Base-by-base conservation (phyloP, 2,888 invertebrate species). In the Cataglyphis rosenhaueri region DNA sequence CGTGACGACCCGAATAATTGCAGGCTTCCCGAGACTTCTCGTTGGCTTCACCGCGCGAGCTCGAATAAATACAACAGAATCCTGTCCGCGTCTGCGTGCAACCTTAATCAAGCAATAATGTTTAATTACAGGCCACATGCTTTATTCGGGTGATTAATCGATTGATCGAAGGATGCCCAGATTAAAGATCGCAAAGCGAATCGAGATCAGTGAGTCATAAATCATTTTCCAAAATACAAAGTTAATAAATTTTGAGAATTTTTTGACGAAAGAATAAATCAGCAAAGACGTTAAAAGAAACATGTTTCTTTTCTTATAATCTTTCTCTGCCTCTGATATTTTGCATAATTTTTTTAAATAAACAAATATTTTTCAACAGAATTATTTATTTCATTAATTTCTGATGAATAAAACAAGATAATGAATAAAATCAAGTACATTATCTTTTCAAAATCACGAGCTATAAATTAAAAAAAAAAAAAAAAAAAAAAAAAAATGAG, bases 41-140 rank as follows among this genome's bases (percentile, higher is more conserved):
- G 32, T 35, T 44, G 61, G 55, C 74, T 71, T 76, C 52, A 8
- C 35, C 78, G 38, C 83, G 74, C 29, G 71, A 81, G 35, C 65
- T 83, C 86, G 84, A 85, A 89, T 87, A 88, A 91, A 91, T 90
- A 86, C 81, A 79, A 86, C 81, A 79, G 86, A 87, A 87, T 85
- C 88, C 62, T 85, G 84, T 79, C 83, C 74, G 57, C 70, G 73
- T 65, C 71, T 70, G 81, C 61, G 78, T 84, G 81, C 85, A 87
- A 79, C 66, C 86, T 87, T 91, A 90, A 91, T 91, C 86, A 85
- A 85, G 74, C 85, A 89, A 89, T 90, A 89, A 79, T 84, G 86
- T 91, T 90, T 91, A 91, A 91, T 91, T 91, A 91, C 81, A 90
- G 85, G 66, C 82, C 79, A 71, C 75, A 70, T 84, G 64, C 64